These are phyloP conservation scores for Drosophila anomalipes DNA, from an alignment of 2,888 invertebrate species.

Conservation along the genomic window DNA sequence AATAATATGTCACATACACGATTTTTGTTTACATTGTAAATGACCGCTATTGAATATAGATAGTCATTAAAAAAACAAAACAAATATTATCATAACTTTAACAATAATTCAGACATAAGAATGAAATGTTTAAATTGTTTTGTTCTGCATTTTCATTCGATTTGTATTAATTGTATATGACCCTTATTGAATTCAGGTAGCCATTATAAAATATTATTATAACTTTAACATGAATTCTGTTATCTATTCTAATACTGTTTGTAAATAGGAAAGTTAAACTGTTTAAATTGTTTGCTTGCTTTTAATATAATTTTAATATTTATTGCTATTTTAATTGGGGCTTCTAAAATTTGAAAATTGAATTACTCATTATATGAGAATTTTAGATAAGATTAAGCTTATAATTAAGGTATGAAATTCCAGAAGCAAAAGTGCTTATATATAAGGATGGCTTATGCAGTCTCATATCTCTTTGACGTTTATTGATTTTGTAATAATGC, in stretches of 20 bases:
- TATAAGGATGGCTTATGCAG: neutral
- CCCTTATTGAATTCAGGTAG: neutral
- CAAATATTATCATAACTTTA: neutral
- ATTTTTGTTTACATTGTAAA: neutral
- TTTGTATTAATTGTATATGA: neutral
- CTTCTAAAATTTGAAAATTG: conserved; percentile 10
- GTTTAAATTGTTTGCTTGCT: neutral
- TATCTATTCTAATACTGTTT: neutral
- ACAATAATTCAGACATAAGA: neutral
- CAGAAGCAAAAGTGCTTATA: neutral
- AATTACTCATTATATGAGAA: conserved; percentile 4
- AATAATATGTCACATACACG: neutral
- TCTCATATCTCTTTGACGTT: neutral
- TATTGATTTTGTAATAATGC: conserved; percentile 39
- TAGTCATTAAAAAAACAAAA: neutral
- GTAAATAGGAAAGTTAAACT: neutral
- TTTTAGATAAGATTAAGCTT: neutral
- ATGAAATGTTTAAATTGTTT: neutral
- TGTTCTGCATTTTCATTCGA: neutral
- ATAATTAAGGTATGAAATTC: conserved; percentile 12
- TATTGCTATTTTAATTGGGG: conserved; percentile 10
- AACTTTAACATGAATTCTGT: neutral
- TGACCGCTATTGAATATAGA: neutral
- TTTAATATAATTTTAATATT: conserved; percentile 3
- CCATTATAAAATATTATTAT: neutral